Conservation (phyloP, 1,140 invertebrate genomes). For the Drosophila micromelanica region DNA sequence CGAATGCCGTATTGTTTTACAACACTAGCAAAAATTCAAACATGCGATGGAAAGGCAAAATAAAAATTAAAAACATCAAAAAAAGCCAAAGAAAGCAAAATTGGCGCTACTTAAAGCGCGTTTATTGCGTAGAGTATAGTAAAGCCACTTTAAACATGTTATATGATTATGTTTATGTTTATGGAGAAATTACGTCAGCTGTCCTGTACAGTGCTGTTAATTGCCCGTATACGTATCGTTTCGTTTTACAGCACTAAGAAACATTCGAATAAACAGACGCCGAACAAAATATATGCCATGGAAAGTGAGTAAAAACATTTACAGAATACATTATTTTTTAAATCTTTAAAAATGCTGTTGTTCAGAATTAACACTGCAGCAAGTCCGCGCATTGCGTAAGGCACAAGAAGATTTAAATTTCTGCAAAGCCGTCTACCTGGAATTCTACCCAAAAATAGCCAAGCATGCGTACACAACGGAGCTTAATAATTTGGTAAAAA, state of each 20-base stretch:
- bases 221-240: background rate
- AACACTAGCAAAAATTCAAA: conserved; percentile 26
- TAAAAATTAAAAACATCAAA: no score
- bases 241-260: background rate
- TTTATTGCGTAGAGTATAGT: no score
- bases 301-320: conserved; percentile 33
- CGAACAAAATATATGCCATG: conserved; percentile 37
- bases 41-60: no score
- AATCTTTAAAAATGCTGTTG: background rate
- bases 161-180: conserved; percentile 26
- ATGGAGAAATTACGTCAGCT: conserved; percentile 62
- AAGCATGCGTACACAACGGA: conserved; percentile 54
- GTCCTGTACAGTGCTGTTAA: conserved; percentile 24
- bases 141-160: conserved; percentile 52
- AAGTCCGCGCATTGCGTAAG: conserved; percentile 45
- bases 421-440: conserved; percentile 39
- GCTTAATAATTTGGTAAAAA: conserved; percentile 60
- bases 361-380: conserved; percentile 51
- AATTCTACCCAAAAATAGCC: conserved; percentile 50
- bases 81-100: no score
- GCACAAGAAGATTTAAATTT: conserved; percentile 34
- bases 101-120: no score
- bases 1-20: background rate
- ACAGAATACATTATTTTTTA: background rate
- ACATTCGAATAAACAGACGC: conserved; percentile 39